Evolutionary conservation across 2,888 invertebrate genomes (phyloP).

Genomic region (Cephus spinipes): DNA sequence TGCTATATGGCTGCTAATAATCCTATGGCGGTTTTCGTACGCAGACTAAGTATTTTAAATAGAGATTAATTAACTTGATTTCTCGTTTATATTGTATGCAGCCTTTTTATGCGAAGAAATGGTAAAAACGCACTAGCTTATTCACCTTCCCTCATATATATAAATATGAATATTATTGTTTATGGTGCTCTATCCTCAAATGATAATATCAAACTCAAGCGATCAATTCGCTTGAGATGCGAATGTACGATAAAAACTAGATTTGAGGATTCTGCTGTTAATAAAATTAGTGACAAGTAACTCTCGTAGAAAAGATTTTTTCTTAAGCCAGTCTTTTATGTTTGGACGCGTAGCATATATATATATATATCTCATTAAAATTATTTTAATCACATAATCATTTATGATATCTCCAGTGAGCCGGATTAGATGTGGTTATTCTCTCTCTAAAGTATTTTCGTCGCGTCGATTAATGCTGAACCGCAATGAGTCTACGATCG

Average conservation of each 20-base stretch:
- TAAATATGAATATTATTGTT: neutral
- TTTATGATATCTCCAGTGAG: neutral
- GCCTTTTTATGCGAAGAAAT: neutral
- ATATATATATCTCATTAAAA: neutral
- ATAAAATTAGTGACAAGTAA: constrained; percentile 27
- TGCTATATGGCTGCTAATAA: neutral
- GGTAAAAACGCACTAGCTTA: neutral
- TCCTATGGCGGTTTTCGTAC: neutral
- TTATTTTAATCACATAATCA: neutral
- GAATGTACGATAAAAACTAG: neutral
- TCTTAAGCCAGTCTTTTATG: constrained; percentile 17
- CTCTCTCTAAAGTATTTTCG: neutral
- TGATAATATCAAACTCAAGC: neutral
- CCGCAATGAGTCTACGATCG: neutral
- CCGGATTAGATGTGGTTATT: neutral
- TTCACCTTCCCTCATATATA: neutral
- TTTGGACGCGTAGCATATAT: constrained; percentile 7
- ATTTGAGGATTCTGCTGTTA: constrained; percentile 7
- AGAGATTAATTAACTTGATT: neutral
- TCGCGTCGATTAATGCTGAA: neutral
- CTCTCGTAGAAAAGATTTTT: constrained; percentile 14
- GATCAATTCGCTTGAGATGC: neutral
- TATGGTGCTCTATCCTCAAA: neutral
- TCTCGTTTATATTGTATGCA: neutral
- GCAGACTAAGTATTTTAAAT: neutral